Conservation (phyloP, 2,113 vertebrate genomes). For the Brienomyrus longianalis region DNA sequence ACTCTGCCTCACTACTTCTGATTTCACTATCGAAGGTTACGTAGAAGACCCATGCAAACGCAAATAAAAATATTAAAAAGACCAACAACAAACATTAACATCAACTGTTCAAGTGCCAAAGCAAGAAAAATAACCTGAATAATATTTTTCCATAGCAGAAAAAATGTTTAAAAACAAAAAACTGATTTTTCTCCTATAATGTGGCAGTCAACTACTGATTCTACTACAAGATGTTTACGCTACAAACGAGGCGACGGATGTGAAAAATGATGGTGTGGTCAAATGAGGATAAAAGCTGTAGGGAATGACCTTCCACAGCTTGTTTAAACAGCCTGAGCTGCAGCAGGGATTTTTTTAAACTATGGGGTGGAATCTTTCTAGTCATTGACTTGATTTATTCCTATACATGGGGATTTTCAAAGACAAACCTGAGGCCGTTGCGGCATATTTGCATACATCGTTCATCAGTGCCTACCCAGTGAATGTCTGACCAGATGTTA, state of each 20-base stretch:
- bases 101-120: not conserved
- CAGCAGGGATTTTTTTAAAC: not conserved
- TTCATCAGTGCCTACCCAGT: not conserved
- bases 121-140: not conserved
- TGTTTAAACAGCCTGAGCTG: not conserved
- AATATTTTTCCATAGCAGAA: not conserved
- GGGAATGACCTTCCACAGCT: not conserved
- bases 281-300: not conserved
- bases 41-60: not conserved
- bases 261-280: not conserved
- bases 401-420: not conserved
- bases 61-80: not conserved
- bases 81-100: not conserved
- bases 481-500: not conserved
- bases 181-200: not conserved
- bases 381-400: conserved; percentile 6
- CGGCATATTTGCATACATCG: not conserved
- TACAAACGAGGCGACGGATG: not conserved
- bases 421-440: not conserved
- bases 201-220: not conserved
- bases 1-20: not conserved
- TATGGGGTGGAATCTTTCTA: not conserved
- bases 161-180: not conserved
- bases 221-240: not conserved
- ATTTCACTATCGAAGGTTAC: not conserved